phyloP scores from a whole-genome alignment of 1,140 invertebrate species.

The Tetranychus urticae region DNA sequence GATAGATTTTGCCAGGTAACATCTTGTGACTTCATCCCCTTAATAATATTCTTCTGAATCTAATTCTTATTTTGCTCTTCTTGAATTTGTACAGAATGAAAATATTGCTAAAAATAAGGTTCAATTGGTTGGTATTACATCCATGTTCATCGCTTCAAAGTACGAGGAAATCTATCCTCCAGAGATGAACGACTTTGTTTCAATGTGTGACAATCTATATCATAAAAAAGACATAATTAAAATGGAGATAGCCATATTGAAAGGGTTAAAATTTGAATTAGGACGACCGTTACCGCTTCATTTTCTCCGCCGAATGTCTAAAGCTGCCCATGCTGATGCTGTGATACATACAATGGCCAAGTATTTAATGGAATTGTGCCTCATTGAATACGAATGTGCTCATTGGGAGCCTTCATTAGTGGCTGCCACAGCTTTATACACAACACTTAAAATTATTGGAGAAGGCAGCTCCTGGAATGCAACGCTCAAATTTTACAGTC shows the following conservation, averaged over 20 bases:
- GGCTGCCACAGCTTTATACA: conserved; percentile 44
- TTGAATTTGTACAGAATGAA: conserved; percentile 20
- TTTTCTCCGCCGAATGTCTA: conserved; percentile 58
- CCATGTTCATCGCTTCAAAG: conserved; percentile 84
- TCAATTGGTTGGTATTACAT: conserved; percentile 75
- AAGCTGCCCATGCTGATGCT: conserved; percentile 40
- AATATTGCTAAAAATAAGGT: conserved; percentile 39
- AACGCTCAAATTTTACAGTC: conserved; percentile 25
- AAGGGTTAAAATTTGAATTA: conserved; percentile 48
- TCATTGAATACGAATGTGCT: conserved; percentile 55
- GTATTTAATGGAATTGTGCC: conserved; percentile 65
- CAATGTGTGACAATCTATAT: conserved; percentile 7
- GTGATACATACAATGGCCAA: conserved; percentile 65
- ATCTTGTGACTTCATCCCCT: neutral
- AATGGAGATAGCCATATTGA: conserved; percentile 25
- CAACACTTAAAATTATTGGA: conserved; percentile 29
- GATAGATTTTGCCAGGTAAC: conserved; percentile 70
- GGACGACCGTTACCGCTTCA: conserved; percentile 60
- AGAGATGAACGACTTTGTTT: conserved; percentile 51
- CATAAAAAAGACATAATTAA: conserved; percentile 7
- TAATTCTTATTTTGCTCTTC: neutral
- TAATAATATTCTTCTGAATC: neutral
- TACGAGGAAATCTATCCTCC: conserved; percentile 96
- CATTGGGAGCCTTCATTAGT: conserved; percentile 55
- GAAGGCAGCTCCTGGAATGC: conserved; percentile 19